Conservation (phyloP, 2,888 invertebrate species). For the Melanostoma scalare region DNA sequence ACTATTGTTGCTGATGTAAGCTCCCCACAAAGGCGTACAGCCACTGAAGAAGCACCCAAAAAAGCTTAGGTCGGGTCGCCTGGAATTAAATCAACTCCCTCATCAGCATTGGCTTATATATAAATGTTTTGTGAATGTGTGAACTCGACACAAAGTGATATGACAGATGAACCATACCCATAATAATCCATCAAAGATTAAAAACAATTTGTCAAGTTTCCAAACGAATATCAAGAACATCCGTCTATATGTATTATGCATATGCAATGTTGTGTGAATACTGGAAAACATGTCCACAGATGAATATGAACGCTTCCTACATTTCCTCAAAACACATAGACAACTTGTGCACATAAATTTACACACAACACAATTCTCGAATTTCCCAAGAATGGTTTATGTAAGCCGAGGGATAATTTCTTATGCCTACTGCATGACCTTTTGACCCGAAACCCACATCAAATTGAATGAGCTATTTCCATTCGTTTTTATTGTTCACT, state of each 20-base stretch:
- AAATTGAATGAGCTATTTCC: slow-evolving; percentile 42
- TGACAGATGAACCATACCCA: slow-evolving; percentile 1
- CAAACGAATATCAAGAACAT: slow-evolving; percentile 40
- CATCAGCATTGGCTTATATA: too few species aligned
- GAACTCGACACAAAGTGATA: slow-evolving; percentile 13
- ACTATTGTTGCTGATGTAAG: too few species aligned
- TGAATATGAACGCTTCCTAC: slow-evolving; percentile 28
- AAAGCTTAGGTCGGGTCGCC: background rate
- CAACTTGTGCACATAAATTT: background rate
- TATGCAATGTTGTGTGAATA: slow-evolving; percentile 6
- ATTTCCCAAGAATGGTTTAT: slow-evolving; percentile 35
- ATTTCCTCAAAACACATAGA: slow-evolving; percentile 9
- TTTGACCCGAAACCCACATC: slow-evolving; percentile 68
- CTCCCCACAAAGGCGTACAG: too few species aligned
- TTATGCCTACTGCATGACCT: slow-evolving; percentile 53
- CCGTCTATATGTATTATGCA: background rate
- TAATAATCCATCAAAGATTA: slow-evolving; percentile 36
- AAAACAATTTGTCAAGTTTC: slow-evolving; percentile 51
- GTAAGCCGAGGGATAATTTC: slow-evolving; percentile 33
- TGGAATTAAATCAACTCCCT: background rate
- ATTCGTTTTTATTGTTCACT: slow-evolving; percentile 12
- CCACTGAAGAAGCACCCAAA: background rate
- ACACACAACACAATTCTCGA: background rate
- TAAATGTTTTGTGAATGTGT: slow-evolving; percentile 6
- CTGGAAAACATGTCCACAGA: slow-evolving; percentile 21